Evolutionary conservation across 2,888 invertebrate genomes (phyloP).

Genomic region (Hydroisotoma schaefferi): DNA sequence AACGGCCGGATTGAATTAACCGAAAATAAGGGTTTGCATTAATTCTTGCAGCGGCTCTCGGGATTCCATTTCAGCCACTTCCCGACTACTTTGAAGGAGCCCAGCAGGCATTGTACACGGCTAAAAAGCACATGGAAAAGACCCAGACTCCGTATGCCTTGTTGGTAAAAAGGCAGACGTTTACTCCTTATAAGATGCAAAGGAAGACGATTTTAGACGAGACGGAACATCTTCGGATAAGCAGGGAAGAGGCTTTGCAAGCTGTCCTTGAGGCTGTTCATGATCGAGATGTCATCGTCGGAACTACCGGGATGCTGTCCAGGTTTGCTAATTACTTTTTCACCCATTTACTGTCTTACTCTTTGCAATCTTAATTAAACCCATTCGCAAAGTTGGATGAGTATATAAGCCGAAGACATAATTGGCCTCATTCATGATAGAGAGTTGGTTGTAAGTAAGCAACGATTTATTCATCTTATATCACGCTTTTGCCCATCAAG

Average conservation of each 20-base stretch:
- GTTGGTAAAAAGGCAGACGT: conserved; percentile 54
- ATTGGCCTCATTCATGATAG: no score
- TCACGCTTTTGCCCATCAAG: no score
- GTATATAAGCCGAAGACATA: no score
- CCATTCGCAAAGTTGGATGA: no score
- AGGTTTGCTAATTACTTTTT: no score
- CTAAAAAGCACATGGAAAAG: conserved; percentile 52
- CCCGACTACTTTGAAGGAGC: conserved; percentile 54
- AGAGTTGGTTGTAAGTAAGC: no score
- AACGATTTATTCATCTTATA: no score
- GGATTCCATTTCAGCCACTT: conserved; percentile 51
- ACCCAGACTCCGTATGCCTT: conserved; percentile 53
- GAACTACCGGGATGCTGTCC: conserved; percentile 55
- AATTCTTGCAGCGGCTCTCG: conserved; percentile 50
- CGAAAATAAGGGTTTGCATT: no score
- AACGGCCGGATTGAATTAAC: no score
- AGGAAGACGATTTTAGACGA: conserved; percentile 38
- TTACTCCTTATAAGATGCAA: conserved; percentile 51
- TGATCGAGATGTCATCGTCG: conserved; percentile 52
- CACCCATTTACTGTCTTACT: no score
- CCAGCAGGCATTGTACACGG: conserved; percentile 50
- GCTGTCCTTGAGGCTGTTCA: conserved; percentile 50
- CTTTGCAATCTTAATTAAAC: no score
- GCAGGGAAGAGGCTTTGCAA: conserved; percentile 52
- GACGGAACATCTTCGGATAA: conserved; percentile 49